phyloP scores from a whole-genome alignment of 2,888 invertebrate species.

The Xanthorhoe spadicearia region DNA sequence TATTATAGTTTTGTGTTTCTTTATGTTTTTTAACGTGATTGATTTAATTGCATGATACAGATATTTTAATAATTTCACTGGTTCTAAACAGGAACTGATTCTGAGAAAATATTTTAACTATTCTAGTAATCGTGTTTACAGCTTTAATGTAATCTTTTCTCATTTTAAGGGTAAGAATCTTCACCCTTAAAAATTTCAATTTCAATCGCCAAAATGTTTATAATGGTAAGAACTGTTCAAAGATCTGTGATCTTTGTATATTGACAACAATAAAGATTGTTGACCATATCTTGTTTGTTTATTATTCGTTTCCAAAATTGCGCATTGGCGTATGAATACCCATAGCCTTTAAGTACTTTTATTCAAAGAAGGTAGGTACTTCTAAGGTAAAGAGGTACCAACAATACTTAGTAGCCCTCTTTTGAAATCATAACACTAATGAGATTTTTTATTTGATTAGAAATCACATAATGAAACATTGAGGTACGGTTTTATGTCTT shows the following conservation, averaged over 20 bases:
- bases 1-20: too few relatives aligned
- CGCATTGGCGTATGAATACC: too few relatives aligned
- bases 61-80: too few relatives aligned
- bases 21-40: too few relatives aligned
- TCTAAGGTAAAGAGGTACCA: background rate
- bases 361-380: background rate
- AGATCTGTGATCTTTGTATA: conserved; percentile 79
- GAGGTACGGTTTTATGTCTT: conserved; percentile 63
- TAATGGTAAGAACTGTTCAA: conserved; percentile 64
- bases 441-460: too few relatives aligned
- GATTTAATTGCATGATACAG: too few relatives aligned
- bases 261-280: conserved; percentile 77
- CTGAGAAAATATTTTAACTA: too few relatives aligned
- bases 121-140: too few relatives aligned
- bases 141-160: too few relatives aligned
- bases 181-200: background rate
- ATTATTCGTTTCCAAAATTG: conserved; percentile 30
- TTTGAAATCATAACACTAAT: too few relatives aligned
- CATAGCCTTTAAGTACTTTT: background rate
- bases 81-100: too few relatives aligned
- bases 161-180: too few relatives aligned
- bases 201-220: conserved; percentile 57
- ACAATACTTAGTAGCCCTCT: background rate
- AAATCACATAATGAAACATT: conserved; percentile 44
- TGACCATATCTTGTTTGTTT: conserved; percentile 57